Base-by-base conservation (phyloP, 1,140 invertebrate genomes). In the Doryteuthis pealeii region DNA sequence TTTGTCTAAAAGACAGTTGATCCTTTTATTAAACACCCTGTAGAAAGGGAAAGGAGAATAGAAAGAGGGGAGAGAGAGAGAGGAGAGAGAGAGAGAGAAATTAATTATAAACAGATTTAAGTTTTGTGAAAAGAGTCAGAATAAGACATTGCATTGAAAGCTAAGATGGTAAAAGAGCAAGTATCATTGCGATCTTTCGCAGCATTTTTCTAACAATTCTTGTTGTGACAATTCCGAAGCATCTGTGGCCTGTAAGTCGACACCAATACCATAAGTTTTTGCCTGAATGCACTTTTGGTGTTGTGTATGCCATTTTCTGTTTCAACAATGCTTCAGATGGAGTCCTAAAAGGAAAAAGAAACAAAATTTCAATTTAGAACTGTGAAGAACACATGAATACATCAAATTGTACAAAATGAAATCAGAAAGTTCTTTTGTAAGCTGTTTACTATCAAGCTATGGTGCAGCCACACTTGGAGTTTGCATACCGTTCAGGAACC, bases 291-390 rank as follows among this genome's bases (percentile, higher is more conserved):
- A 89, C 97, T 95, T 86, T 97, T 98, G 83, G 95, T 97, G 91
- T 94, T 70, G 96, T 97, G 90, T 98, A 98, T 91, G 98, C 93
- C 96, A 98, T 98, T 93, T 98, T 98, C 94, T 97, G 97, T 91
- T 97, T 98, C 75, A 98, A 94, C 89, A 95, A 96, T 83, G 96
- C 95, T 87, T 93, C 95, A 89, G 98, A 96, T 35, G 96, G 97
- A 91, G 95, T 97, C 89, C 89, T 89, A 49, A 68, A 76, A 30
- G 5, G 1, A 8, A 62, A 75, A 72, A 78, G 0, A 66, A 33
- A 30, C 14, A 72, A 32, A 54, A 49, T n/a, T n/a, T n/a, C n/a
- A n/a, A n/a, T n/a, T n/a, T n/a, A n/a, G n/a, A n/a, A n/a, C n/a
- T n/a, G n/a, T n/a, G 45, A 49, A 49, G 22, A 49, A 49, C 45